Conservation (phyloP, 1,140 invertebrate genomes). For the Drosophila ercepeae region DNA sequence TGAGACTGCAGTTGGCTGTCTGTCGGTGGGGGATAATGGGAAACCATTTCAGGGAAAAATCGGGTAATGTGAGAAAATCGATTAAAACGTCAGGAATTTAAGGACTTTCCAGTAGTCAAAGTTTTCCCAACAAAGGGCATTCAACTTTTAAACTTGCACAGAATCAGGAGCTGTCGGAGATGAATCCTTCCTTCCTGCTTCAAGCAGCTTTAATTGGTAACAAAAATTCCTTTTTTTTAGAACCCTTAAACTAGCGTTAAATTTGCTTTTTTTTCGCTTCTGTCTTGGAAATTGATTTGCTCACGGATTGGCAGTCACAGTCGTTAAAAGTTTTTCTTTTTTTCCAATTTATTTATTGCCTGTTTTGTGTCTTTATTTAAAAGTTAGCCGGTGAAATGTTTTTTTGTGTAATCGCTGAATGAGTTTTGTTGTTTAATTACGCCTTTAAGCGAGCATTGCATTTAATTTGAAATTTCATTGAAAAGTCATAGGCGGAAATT, state of each 20-base stretch:
- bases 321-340: conserved; percentile 41
- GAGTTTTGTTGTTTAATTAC: conserved; percentile 64
- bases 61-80: conserved; percentile 73
- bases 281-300: conserved; percentile 5
- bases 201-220: neutral
- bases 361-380: conserved; percentile 29
- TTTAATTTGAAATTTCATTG: conserved; percentile 29
- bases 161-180: neutral
- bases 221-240: neutral
- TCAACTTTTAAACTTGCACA: conserved; percentile 14
- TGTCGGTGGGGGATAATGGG: too few relatives aligned
- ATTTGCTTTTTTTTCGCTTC: conserved; percentile 3
- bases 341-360: conserved; percentile 26
- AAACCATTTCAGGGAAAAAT: too few relatives aligned
- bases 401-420: conserved; percentile 57
- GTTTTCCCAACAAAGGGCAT: conserved; percentile 20
- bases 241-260: neutral
- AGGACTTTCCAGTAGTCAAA: conserved; percentile 43
- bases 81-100: conserved; percentile 56
- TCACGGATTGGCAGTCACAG: conserved; percentile 1
- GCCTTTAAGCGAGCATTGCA: conserved; percentile 36
- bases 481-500: conserved; percentile 48
- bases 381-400: conserved; percentile 22
- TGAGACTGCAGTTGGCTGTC: conserved; percentile 22
- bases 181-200: neutral